Conservation (phyloP, 2,888 invertebrate species). For the Dilophus febrilis region DNA sequence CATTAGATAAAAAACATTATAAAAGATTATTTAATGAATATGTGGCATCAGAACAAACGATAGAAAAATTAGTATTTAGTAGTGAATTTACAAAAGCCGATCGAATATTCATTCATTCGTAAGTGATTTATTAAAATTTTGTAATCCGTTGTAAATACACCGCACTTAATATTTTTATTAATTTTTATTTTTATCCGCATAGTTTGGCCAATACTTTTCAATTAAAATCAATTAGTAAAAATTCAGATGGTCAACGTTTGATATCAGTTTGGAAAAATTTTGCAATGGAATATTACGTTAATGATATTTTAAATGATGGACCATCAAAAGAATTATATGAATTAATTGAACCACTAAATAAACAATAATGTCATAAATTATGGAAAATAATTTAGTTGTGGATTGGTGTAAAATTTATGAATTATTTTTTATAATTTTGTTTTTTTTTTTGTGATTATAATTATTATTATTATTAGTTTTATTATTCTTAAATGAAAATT, state of each 20-base stretch:
- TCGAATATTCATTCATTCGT: slow-evolving; percentile 40
- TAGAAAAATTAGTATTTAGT: slow-evolving; percentile 40
- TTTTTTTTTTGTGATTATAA: too few relatives aligned
- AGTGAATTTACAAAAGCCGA: slow-evolving; percentile 47
- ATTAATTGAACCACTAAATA: background rate
- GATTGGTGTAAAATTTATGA: too few relatives aligned
- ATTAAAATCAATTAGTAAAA: slow-evolving; percentile 35
- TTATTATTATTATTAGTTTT: too few relatives aligned
- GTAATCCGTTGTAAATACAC: background rate
- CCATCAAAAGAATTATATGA: background rate
- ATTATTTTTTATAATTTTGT: too few relatives aligned
- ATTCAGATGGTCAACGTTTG: slow-evolving; percentile 25
- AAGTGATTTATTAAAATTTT: slow-evolving; percentile 11
- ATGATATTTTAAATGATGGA: slow-evolving; percentile 4
- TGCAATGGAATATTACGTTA: background rate
- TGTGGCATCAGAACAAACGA: slow-evolving; percentile 29
- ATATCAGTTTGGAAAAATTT: slow-evolving; percentile 24
- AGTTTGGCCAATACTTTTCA: slow-evolving; percentile 15
- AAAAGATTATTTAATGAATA: slow-evolving; percentile 7
- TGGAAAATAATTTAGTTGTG: too few relatives aligned
- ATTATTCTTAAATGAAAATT: too few relatives aligned
- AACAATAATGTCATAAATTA: background rate
- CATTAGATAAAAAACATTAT: too few relatives aligned
- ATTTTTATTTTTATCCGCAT: background rate
- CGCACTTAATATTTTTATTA: background rate